Evolutionary conservation across 2,113 vertebrate species (phyloP).

Genomic region (Zosterops pallidus): DNA sequence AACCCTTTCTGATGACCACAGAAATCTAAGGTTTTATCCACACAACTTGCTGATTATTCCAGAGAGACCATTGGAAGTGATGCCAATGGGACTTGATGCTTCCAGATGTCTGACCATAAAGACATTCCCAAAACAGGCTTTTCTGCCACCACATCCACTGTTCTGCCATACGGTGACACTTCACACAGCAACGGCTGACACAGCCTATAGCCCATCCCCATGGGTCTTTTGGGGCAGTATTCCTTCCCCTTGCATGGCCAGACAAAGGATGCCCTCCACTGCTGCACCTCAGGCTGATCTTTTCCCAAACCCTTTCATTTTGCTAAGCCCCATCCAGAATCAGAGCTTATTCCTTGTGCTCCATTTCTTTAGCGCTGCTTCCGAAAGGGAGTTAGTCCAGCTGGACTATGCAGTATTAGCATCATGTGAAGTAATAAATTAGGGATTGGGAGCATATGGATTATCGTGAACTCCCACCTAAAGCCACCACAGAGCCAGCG

Average conservation of each 20-base stretch:
- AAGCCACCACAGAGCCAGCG: not conserved
- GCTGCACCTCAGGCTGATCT: not conserved
- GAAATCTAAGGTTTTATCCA: not conserved
- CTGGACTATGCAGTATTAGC: not conserved
- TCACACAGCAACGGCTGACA: not conserved
- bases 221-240: not conserved
- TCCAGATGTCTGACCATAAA: not conserved
- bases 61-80: not conserved
- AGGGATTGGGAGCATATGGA: not conserved
- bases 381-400: not conserved
- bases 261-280: not conserved
- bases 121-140: not conserved
- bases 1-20: not conserved
- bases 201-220: not conserved
- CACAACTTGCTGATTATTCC: not conserved
- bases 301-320: not conserved
- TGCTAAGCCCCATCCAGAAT: not conserved
- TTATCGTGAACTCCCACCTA: not conserved
- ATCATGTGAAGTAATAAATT: not conserved
- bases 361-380: not conserved
- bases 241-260: not conserved
- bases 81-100: not conserved
- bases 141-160: not conserved
- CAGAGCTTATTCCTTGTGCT: not conserved
- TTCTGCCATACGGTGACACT: accelerated